Conservation (phyloP, 2,888 invertebrate genomes). For the Neoascia interrupta region DNA sequence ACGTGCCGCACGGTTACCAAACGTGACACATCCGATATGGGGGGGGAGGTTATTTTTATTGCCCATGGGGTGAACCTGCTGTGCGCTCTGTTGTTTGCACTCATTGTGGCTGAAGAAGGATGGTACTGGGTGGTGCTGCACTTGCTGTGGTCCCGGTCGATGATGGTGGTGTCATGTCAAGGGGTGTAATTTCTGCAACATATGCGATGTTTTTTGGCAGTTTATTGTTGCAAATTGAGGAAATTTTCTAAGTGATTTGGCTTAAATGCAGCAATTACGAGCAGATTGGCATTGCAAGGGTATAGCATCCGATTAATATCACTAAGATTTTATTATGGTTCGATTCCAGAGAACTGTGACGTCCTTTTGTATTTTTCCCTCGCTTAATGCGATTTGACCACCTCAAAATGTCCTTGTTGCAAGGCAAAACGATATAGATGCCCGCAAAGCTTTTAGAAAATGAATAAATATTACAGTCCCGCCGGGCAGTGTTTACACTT, state of each 20-base stretch:
- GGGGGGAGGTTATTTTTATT: constrained; percentile 29
- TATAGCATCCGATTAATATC: too few relatives aligned
- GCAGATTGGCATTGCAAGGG: constrained; percentile 49
- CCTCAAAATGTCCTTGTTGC: too few relatives aligned
- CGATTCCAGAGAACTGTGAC: too few relatives aligned
- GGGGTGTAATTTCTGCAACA: constrained; percentile 73
- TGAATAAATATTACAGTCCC: too few relatives aligned
- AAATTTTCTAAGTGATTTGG: constrained; percentile 59
- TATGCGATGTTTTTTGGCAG: constrained; percentile 74
- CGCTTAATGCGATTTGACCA: too few relatives aligned
- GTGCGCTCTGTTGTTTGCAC: constrained; percentile 66
- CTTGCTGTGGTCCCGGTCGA: constrained; percentile 14
- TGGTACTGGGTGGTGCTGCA: constrained; percentile 9
- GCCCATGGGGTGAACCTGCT: constrained; percentile 64
- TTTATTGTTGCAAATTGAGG: constrained; percentile 56
- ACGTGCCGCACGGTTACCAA: constrained; percentile 15
- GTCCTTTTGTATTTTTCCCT: too few relatives aligned
- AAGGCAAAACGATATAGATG: too few relatives aligned
- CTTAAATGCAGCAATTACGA: constrained; percentile 60
- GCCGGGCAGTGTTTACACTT: too few relatives aligned
- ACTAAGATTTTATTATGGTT: too few relatives aligned
- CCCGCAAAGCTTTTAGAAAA: too few relatives aligned
- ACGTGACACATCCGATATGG: neutral
- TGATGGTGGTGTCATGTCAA: constrained; percentile 28
- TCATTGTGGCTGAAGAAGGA: constrained; percentile 60